Evolutionary conservation across 1,140 invertebrate species (phyloP).

Genomic region (Arctopsyche grandis): DNA sequence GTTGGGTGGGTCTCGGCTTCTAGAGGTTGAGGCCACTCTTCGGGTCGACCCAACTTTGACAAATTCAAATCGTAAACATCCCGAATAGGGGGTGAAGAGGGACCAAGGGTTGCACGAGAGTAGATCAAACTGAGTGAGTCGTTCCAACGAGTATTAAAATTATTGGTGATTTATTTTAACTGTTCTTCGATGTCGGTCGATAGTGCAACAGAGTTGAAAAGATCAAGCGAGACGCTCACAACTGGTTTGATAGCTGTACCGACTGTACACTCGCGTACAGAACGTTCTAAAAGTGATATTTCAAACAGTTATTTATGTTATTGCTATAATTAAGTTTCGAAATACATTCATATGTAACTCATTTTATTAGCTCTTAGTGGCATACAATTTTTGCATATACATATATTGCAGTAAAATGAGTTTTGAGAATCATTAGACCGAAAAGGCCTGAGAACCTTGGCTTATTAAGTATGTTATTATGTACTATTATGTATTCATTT

Average conservation of each 20-base stretch:
- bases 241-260: slow-evolving; percentile 23
- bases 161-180: neutral
- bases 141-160: neutral
- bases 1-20: neutral
- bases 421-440: no score
- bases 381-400: no score
- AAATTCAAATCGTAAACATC: slow-evolving; percentile 12
- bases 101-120: neutral
- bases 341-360: no score
- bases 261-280: neutral
- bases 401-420: no score
- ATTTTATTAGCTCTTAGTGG: no score
- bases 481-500: no score
- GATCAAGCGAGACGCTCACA: slow-evolving; percentile 10
- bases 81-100: neutral
- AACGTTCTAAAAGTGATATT: neutral
- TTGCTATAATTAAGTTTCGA: no score
- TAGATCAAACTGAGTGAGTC: neutral
- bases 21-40: neutral
- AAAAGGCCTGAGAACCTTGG: no score
- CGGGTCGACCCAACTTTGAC: neutral
- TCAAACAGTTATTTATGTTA: no score
- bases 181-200: slow-evolving; percentile 19
- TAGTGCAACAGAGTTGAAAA: slow-evolving; percentile 14
- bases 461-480: no score